phyloP scores from a whole-genome alignment of 2,888 invertebrate species.

The Alloplasta piceator region DNA sequence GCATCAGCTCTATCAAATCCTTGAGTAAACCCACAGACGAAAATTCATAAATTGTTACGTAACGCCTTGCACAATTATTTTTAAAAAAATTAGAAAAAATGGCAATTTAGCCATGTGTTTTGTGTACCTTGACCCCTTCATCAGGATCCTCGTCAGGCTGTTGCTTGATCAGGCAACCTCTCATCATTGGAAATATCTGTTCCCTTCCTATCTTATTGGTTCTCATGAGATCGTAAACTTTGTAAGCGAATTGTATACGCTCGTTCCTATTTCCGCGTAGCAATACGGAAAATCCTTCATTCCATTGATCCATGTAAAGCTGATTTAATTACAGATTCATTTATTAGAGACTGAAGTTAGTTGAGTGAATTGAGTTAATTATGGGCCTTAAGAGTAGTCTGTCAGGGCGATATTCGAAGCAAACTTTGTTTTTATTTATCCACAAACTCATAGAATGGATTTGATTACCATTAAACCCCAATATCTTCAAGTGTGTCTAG shows the following conservation, averaged over 20 bases:
- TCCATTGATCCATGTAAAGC: constrained; percentile 73
- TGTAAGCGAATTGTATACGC: constrained; percentile 80
- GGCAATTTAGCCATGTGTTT: not conserved
- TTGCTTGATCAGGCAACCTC: constrained; percentile 82
- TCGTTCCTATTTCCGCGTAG: constrained; percentile 85
- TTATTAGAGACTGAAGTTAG: too few species aligned
- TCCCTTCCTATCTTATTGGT: constrained; percentile 77
- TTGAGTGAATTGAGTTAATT: too few species aligned
- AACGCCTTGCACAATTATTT: not conserved
- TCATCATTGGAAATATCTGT: constrained; percentile 78
- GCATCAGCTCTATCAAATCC: constrained; percentile 85
- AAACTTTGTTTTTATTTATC: too few species aligned
- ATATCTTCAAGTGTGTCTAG: too few species aligned
- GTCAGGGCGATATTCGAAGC: too few species aligned
- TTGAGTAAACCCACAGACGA: constrained; percentile 68
- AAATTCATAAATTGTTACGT: not conserved
- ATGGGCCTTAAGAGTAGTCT: too few species aligned
- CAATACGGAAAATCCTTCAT: constrained; percentile 84
- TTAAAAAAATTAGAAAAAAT: not conserved
- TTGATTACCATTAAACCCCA: too few species aligned
- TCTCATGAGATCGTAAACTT: constrained; percentile 79
- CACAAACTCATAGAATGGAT: too few species aligned
- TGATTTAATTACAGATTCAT: not conserved
- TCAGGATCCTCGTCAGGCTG: constrained; percentile 86
- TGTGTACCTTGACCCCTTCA: constrained; percentile 84